phyloP scores from a whole-genome alignment of 2,797 vertebrate species.

The Cercopithecus mitis region DNA sequence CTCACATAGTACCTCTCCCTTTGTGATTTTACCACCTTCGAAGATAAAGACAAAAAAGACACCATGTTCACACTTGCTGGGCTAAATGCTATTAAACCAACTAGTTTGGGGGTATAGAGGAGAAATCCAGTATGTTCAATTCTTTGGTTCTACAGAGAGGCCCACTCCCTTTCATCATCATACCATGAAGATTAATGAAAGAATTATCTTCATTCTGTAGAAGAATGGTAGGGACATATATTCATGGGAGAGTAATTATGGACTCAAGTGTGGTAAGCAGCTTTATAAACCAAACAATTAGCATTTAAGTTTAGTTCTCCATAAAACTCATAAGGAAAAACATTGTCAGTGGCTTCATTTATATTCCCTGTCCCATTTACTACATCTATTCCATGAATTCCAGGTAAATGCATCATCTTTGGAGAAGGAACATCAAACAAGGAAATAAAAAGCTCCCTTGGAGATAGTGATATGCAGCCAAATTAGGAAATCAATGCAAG shows the following conservation, averaged over 20 bases:
- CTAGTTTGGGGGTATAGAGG: neutral
- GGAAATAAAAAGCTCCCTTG: neutral
- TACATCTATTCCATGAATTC: neutral
- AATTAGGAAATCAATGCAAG: neutral
- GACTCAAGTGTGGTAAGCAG: neutral
- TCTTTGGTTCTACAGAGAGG: neutral
- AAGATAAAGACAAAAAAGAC: slow-evolving; percentile 6
- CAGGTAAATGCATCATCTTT: neutral
- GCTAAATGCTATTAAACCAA: neutral
- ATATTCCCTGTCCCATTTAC: neutral
- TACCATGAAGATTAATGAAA: neutral
- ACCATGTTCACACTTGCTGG: neutral
- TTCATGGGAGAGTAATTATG: neutral
- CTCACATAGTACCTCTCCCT: neutral
- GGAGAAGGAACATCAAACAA: neutral
- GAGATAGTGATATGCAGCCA: neutral
- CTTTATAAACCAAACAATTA: neutral
- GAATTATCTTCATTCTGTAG: neutral
- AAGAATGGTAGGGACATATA: neutral
- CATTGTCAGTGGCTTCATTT: neutral
- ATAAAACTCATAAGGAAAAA: neutral
- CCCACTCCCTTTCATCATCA: neutral
- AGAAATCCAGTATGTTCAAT: neutral
- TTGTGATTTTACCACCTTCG: neutral
- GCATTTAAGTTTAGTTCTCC: neutral